Evolutionary conservation across 2,888 invertebrate genomes (phyloP).

Genomic region (Escarpia spicata): DNA sequence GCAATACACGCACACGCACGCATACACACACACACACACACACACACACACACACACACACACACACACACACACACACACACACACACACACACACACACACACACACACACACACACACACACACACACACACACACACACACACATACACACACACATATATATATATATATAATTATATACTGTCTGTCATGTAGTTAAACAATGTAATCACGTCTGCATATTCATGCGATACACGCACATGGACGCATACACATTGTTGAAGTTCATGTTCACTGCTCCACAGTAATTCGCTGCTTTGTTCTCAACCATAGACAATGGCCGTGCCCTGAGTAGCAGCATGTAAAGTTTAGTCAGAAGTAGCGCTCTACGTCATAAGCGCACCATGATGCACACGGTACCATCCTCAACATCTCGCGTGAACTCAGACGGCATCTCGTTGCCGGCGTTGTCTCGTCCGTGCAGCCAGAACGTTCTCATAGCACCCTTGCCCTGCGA

Average conservation of each 20-base stretch:
- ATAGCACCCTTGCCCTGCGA: conserved; percentile 32
- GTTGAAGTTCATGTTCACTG: background rate
- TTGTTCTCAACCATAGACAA: no score
- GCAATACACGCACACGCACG: no score
- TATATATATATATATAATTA: background rate
- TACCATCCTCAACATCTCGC: background rate
- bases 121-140: no score
- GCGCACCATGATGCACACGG: background rate
- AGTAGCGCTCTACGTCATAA: background rate
- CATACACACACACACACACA: no score
- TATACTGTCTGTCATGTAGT: background rate
- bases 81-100: no score
- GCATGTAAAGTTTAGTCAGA: background rate
- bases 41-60: no score
- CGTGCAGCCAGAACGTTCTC: conserved; percentile 30
- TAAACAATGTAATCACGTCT: background rate
- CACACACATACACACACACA: background rate
- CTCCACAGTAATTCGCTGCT: background rate
- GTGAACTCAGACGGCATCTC: conserved; percentile 23
- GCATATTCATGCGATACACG: no score
- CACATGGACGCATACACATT: background rate
- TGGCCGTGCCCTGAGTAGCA: background rate
- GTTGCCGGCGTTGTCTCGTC: conserved; percentile 19
- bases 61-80: no score
- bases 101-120: no score